Evolutionary conservation across 2,113 vertebrate genomes (phyloP), one percentile per base, ranked within the genome.

Genomic region (Ammodytes marinus): DNA sequence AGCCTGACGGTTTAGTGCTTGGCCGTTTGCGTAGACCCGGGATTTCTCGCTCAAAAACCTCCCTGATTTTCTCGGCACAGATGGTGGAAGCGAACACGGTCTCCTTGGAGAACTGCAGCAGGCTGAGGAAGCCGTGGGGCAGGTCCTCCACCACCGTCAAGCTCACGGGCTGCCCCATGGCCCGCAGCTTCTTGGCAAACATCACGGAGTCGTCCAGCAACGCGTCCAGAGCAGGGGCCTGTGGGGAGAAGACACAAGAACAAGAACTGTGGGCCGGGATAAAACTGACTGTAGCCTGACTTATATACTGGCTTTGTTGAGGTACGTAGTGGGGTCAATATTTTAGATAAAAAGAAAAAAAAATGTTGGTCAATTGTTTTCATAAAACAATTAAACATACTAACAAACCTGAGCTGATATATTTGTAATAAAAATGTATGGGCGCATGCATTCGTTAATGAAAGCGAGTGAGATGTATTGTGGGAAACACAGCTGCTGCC

Each of bases 181-280:
- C 55, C 2, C 95, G 94, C 78, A 98, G 93, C 61, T 96, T 95
- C 89, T 95, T 94, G 10, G 97, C 97, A 35, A 98, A 96, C 96
- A 96, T 97, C 87, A 98, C 97, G 0, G 97, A 97, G 90, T 98
- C 97, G 0, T 97, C 97, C 80, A 98, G 91, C 91, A 98, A 89
- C n/a, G 96, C 96, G 69, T 98, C 97, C 84, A 98, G 92, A 12
- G 96, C 96, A 0, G 96, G 96, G 0, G 96, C 97, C 97, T 98
- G 89, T 0, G n/a, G 1, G 50, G 53, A 74, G 11, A 74, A n/a
- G 14, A 70, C 57, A 46, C 35, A 54, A 55, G 43, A 35, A 61
- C 37, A 53, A 37, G 35, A 4, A 27, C 15, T 2, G 27, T 27
- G 27, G 27, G 27, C 27, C 27, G 27, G 27, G 19, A 0, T 49